Percentiles rank a stretch among this genome's conserved stretches.
Evolutionary conservation across 2,797 vertebrate genomes (phyloP).

Genomic region (Phalloptychus januarius): DNA sequence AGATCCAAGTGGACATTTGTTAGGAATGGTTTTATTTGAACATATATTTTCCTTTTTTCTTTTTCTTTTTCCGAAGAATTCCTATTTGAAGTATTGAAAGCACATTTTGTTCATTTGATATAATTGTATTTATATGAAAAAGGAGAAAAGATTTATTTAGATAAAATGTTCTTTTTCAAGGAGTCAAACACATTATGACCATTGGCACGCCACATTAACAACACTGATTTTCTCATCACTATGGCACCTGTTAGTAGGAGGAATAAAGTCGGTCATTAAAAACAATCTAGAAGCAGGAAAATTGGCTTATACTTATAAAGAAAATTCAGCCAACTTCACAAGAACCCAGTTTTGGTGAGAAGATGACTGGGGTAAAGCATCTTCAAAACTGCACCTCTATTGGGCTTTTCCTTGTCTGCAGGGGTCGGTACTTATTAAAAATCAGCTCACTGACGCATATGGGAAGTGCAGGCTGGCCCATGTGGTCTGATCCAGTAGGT

Average conservation of each 20-base stretch:
- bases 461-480: neutral
- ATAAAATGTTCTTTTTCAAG: neutral
- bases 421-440: neutral
- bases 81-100: neutral
- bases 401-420: neutral
- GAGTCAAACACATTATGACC: neutral
- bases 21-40: conserved; percentile 31
- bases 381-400: neutral
- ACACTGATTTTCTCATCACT: neutral
- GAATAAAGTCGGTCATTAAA: neutral
- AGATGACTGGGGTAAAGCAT: neutral
- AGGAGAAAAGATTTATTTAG: conserved; percentile 9
- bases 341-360: neutral
- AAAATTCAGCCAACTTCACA: neutral
- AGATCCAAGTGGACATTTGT: conserved; percentile 46
- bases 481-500: neutral
- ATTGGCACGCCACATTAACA: neutral
- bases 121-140: conserved; percentile 19
- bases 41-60: neutral
- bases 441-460: neutral
- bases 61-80: conserved; percentile 23
- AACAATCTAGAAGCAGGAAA: neutral
- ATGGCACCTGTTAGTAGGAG: neutral
- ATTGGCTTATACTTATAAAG: neutral
- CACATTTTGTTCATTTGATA: conserved; percentile 12